Percentiles rank a stretch among this genome's conserved stretches.
These are phyloP conservation scores for Poecilia picta DNA, from an alignment of 2,797 vertebrate genomes.

Conservation along the genomic window DNA sequence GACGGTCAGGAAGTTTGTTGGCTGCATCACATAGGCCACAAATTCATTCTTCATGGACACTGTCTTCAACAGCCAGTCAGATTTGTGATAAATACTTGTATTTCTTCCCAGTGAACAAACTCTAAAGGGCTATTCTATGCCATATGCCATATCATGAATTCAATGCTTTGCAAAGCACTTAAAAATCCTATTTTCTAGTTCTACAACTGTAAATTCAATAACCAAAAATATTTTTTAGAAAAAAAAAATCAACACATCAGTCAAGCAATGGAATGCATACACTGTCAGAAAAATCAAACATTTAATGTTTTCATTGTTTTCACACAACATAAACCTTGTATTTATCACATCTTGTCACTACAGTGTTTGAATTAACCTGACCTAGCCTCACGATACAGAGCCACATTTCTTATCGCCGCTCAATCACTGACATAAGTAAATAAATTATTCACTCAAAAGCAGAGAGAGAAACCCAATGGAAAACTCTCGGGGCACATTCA, in stretches of 20 bases:
- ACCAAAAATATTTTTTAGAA: neutral
- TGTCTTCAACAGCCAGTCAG: constrained; percentile 25
- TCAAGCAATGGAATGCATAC: constrained; percentile 27
- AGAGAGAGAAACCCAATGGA: constrained; percentile 47
- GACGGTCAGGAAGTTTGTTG: constrained; percentile 35
- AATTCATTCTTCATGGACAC: constrained; percentile 15
- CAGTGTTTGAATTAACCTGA: constrained; percentile 58
- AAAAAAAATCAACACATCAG: constrained; percentile 22
- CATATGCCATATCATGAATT: neutral
- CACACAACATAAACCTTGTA: constrained; percentile 48
- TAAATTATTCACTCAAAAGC: constrained; percentile 76
- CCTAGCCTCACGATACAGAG: constrained; percentile 36
- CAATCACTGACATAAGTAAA: constrained; percentile 70
- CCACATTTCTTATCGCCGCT: constrained; percentile 51
- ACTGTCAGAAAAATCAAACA: constrained; percentile 29
- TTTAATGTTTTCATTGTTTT: constrained; percentile 55
- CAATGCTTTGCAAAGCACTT: constrained; percentile 6
- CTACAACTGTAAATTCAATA: constrained; percentile 6
- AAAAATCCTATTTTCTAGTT: constrained; percentile 11
- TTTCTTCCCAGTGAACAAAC: constrained; percentile 16
- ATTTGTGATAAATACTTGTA: constrained; percentile 26
- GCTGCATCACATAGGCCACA: constrained; percentile 35
- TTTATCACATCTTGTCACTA: constrained; percentile 67
- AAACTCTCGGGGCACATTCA: constrained; percentile 60
- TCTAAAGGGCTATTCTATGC: constrained; percentile 14